Base-by-base conservation (phyloP, 2,797 vertebrate species). In the Oreortyx pictus region DNA sequence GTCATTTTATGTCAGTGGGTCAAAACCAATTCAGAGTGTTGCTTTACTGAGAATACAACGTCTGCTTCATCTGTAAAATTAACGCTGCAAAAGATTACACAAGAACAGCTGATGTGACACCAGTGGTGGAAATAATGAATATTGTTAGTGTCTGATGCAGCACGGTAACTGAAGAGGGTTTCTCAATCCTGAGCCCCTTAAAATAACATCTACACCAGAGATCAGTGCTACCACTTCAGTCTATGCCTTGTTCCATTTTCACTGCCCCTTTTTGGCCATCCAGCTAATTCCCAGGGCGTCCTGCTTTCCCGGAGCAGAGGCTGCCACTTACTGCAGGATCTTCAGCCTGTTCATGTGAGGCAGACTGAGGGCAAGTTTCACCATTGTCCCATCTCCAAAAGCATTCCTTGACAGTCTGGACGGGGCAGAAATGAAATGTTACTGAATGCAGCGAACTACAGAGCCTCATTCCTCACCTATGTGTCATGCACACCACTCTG, bases 381-480 rank as follows among this genome's bases (percentile, higher is more conserved):
- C 89, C 68, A 97, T 97, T 24, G 97, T 97, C 82, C 81, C 65
- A 52, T 97, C 94, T 33, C 97, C 98, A n/a, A 99, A 97, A 37
- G 2, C 44, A 77, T 99, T 99, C 74, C 75, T 86, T n/a, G 98
- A 97, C 13, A 99, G 96, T 49, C 99, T 99, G 94, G 49, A 96
- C 92, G 70, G 24, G 39, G 52, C 74, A 61, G 68, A 59, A 86
- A 77, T 3, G 25, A 29, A 77, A 64, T 3, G 29, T 80, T 14
- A 44, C 7, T 37, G 43, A 54, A 54, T 29, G 11, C 20, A 60
- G 54, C 9, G 41, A 77, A 29, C 24, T 14, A 11, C 27, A 41
- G 31, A 78, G 59, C 33, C 49, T 89, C 84, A 23, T 62, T 86
- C 50, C 82, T 84, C 74, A 72, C 50, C 77, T 27, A 27, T 4